These are phyloP conservation scores for Cygnus olor DNA, from an alignment of 2,797 vertebrate species.

Conservation along the genomic window DNA sequence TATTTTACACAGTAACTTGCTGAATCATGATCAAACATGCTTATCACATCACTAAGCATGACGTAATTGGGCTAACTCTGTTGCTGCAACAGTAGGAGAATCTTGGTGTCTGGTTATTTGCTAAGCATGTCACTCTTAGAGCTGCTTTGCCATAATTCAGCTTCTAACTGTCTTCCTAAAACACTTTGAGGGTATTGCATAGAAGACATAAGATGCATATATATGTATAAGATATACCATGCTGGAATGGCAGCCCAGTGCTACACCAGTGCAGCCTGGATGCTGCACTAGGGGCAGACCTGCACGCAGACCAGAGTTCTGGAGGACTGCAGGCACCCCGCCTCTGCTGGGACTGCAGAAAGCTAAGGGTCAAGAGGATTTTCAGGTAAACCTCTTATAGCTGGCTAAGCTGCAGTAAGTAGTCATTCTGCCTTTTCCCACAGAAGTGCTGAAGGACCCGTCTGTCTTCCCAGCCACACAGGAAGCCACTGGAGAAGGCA, in stretches of 20 bases:
- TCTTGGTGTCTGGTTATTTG: not conserved
- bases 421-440: not conserved
- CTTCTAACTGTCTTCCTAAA: not conserved
- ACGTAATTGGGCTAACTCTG: not conserved
- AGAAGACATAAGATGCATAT: not conserved
- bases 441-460: not conserved
- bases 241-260: not conserved
- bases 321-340: not conserved
- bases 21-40: conserved; percentile 2
- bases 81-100: not conserved
- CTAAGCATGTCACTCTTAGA: not conserved
- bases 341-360: not conserved
- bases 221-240: not conserved
- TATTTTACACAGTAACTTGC: not conserved
- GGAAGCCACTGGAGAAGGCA: rapidly evolving
- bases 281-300: not conserved
- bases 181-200: not conserved
- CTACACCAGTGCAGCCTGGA: not conserved
- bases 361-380: not conserved
- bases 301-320: not conserved
- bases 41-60: not conserved
- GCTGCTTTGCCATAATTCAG: not conserved
- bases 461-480: not conserved
- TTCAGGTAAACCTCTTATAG: not conserved
- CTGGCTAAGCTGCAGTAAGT: not conserved